Conservation (phyloP, 2,797 vertebrate species). For the Balearica regulorum region DNA sequence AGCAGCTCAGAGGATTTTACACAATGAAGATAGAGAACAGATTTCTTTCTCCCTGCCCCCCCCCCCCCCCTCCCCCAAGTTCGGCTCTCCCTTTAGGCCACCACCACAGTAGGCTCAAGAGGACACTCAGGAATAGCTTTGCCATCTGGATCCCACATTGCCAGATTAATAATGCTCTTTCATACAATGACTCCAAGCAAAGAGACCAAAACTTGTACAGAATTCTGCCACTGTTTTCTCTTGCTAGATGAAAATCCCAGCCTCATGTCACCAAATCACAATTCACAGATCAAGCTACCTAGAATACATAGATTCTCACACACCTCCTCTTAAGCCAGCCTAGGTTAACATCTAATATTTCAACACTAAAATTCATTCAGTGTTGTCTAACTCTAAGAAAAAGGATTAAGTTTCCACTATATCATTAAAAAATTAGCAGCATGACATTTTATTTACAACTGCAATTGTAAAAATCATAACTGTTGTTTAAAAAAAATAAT, state of each 20-base stretch:
- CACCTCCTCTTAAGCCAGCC: not conserved
- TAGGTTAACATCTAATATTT: not conserved
- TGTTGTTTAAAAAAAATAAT: not conserved
- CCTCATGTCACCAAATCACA: not conserved
- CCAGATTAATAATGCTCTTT: not conserved
- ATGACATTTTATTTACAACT: not conserved
- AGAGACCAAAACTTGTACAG: not conserved
- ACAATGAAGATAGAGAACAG: not conserved
- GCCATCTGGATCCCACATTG: not conserved
- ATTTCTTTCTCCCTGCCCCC: not conserved
- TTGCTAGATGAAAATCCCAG: not conserved
- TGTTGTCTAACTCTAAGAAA: not conserved
- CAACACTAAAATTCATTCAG: not conserved
- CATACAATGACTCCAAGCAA: not conserved
- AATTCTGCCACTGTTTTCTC: not conserved
- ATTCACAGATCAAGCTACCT: not conserved
- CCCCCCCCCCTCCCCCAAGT: not conserved
- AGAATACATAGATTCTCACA: not conserved
- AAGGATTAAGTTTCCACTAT: not conserved
- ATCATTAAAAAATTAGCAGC: not conserved
- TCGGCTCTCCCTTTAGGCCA: not conserved
- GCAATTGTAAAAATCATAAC: not conserved
- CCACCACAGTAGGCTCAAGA: not conserved
- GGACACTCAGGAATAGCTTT: not conserved
- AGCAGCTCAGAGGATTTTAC: not conserved